Evolutionary conservation across 2,888 invertebrate species (phyloP).

Genomic region (Tubulanus polymorphus): DNA sequence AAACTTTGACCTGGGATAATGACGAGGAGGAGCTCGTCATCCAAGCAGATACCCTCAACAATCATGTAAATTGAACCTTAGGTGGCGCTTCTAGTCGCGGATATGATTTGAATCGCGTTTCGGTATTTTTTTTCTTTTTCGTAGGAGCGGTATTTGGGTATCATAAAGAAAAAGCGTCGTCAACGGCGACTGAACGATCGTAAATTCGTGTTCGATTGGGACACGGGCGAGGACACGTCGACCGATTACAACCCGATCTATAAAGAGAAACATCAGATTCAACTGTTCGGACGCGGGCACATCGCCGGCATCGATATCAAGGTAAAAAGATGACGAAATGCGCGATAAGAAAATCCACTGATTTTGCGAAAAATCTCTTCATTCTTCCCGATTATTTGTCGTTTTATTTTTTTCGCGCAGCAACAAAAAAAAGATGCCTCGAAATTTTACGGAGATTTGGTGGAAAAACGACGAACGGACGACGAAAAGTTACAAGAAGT

Average conservation of each 20-base stretch:
- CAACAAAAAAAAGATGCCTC: constrained; percentile 75
- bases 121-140: constrained; percentile 5
- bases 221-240: constrained; percentile 97
- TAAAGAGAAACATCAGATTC: constrained; percentile 84
- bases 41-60: no score
- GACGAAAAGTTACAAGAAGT: constrained; percentile 94
- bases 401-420: constrained; percentile 15
- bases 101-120: no score
- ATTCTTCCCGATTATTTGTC: constrained; percentile 12
- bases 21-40: no score
- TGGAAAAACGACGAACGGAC: constrained; percentile 92
- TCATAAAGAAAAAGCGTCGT: constrained; percentile 79
- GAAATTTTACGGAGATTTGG: constrained; percentile 91
- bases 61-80: no score
- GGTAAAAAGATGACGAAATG: constrained; percentile 22
- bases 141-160: constrained; percentile 83
- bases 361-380: no score
- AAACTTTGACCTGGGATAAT: no score
- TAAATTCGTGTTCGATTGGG: constrained; percentile 99
- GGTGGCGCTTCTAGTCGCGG: no score
- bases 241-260: constrained; percentile 96
- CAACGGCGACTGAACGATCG: constrained; percentile 92
- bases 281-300: constrained; percentile 94
- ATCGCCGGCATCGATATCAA: constrained; percentile 98
- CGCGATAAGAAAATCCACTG: no score